Base-by-base conservation (phyloP, 2,113 vertebrate genomes). In the Phaethon lepturus region DNA sequence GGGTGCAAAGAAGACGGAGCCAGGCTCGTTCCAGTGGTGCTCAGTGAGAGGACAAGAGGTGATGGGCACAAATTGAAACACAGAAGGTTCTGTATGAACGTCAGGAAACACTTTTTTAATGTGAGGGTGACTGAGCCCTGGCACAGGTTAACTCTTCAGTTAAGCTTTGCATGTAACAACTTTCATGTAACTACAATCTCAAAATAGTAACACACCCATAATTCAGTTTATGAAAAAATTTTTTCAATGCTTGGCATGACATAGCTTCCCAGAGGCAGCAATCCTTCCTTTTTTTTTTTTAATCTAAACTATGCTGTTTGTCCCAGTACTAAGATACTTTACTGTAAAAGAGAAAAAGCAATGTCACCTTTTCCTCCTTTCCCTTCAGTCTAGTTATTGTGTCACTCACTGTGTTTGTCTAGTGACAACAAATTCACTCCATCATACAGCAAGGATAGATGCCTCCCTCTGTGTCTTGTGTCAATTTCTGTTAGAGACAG, bases 91-190 rank as follows among this genome's bases (percentile, higher is more conserved):
- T 38, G 38, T 38, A 38, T 38, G 38, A 38, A 38, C 38, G 38
- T 38, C 38, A 38, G 38, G 38, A 38, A 38, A 38, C 38, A 38
- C 38, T 38, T 38, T 38, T 38, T 38, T 38, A 38, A 38, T 38
- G 38, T 38, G 38, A 38, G 38, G 38, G 38, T 38, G 38, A 38
- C 38, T 38, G 38, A 38, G 38, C 38, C 38, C 38, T 38, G 49
- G 15, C 58, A 76, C 68, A 31, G 80, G 72, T 88, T 94, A 19
- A 16, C 19, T 47, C 38, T 84, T 80, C 68, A 63, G 63, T 85
- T 77, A 88, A 88, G 63, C 38, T 93, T 88, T 88, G 38, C 53
- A 81, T 38, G 77, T 94, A 76, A 53, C 67, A 92, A 94, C 40
- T 52, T 58, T 28, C 3, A 4, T 58, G 22, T 56, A 90, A 62